phyloP scores from a whole-genome alignment of 2,888 invertebrate species.

The Pseudanteris insignis region DNA sequence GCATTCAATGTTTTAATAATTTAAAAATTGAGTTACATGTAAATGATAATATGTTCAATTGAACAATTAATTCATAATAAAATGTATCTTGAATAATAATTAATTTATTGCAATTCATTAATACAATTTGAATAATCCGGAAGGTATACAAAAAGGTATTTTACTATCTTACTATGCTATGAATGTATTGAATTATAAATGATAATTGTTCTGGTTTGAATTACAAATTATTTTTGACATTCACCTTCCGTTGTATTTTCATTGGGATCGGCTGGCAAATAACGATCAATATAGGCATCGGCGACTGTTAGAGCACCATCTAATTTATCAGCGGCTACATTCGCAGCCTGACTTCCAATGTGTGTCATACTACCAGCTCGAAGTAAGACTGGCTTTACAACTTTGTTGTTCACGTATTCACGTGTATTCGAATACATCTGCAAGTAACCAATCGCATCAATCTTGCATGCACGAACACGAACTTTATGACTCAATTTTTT shows the following conservation, averaged over 20 bases:
- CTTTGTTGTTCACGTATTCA: conserved; percentile 75
- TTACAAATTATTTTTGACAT: not conserved
- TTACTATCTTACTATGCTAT: no score
- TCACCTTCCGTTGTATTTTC: conserved; percentile 75
- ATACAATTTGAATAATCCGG: no score
- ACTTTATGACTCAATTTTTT: conserved; percentile 19
- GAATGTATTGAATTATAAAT: no score
- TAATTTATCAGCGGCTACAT: conserved; percentile 77
- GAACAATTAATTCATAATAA: no score
- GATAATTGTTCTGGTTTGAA: not conserved
- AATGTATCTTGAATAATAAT: no score
- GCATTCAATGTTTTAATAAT: no score
- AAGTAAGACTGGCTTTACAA: conserved; percentile 76
- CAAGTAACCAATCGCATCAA: conserved; percentile 14
- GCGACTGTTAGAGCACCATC: conserved; percentile 81
- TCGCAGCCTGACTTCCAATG: conserved; percentile 78
- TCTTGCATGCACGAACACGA: conserved; percentile 6
- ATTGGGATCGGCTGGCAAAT: conserved; percentile 74
- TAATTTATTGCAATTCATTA: no score
- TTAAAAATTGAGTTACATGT: no score
- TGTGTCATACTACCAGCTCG: conserved; percentile 86
- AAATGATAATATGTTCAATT: no score
- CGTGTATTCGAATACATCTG: conserved; percentile 85
- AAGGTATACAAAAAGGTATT: no score
- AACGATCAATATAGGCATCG: conserved; percentile 84